phyloP scores from a whole-genome alignment of 2,888 invertebrate genomes.

The Lasioglossum calceatum region DNA sequence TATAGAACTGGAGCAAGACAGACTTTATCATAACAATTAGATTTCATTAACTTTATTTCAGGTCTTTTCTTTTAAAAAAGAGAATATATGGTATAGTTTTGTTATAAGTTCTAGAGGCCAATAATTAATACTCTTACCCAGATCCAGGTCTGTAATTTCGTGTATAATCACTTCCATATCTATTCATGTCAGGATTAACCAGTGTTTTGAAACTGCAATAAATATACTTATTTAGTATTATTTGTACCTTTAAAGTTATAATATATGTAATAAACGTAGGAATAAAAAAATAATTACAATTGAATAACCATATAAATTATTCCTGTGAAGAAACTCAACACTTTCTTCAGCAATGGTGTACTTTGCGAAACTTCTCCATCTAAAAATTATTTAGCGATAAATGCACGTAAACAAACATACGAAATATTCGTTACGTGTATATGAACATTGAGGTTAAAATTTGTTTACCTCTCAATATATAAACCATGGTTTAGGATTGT shows the following conservation, averaged over 20 bases:
- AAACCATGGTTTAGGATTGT: conserved; percentile 59
- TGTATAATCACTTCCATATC: conserved; percentile 61
- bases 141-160: conserved; percentile 73
- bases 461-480: conserved; percentile 62
- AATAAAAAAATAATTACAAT: conserved; percentile 62
- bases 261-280: not conserved
- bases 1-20: not conserved
- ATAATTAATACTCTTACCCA: conserved; percentile 63
- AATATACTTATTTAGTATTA: conserved; percentile 1
- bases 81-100: not conserved
- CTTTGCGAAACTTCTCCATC: conserved; percentile 68
- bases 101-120: not conserved
- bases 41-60: not conserved
- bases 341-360: conserved; percentile 66
- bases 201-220: conserved; percentile 75
- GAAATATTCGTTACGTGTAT: not conserved
- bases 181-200: conserved; percentile 64
- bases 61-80: not conserved
- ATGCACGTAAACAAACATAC: not conserved
- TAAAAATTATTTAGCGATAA: conserved; percentile 45
- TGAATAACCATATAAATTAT: conserved; percentile 71
- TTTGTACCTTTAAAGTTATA: not conserved
- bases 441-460: conserved; percentile 25
- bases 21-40: not conserved
- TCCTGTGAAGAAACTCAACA: conserved; percentile 67